phyloP scores from a whole-genome alignment of 2,113 vertebrate genomes.

The Eulemur rufifrons region DNA sequence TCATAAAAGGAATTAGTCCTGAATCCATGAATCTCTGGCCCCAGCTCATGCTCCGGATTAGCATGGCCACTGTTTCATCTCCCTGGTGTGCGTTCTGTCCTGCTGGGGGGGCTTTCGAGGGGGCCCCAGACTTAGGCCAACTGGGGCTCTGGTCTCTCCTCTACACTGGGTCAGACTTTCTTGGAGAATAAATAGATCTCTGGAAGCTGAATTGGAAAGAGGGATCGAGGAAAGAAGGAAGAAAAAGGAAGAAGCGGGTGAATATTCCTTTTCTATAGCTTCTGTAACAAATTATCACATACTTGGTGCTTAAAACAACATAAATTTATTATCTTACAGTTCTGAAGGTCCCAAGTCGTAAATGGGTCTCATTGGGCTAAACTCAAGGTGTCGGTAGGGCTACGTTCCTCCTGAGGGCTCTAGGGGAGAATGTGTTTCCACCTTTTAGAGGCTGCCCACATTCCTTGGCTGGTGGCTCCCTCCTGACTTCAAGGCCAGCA shows the following conservation, averaged over 20 bases:
- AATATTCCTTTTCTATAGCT: neutral
- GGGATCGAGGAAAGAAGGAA: neutral
- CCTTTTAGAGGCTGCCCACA: neutral
- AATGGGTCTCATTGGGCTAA: neutral
- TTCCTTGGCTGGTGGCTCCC: neutral
- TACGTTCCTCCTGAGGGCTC: neutral
- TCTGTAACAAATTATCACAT: neutral
- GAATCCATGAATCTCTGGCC: constrained; percentile 60
- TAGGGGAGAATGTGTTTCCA: neutral
- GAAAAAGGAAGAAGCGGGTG: neutral
- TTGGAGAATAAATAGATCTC: neutral
- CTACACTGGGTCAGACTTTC: neutral
- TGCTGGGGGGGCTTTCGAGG: neutral
- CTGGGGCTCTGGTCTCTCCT: neutral
- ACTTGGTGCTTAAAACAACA: neutral
- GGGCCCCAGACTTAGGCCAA: neutral
- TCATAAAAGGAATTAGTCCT: constrained; percentile 28
- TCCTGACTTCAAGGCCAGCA: neutral
- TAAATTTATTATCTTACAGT: neutral
- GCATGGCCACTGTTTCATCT: constrained; percentile 58
- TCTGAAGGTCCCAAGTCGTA: neutral
- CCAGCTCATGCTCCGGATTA: constrained; percentile 41
- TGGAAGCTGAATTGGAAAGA: neutral
- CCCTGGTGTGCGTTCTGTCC: neutral
- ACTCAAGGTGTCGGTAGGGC: neutral